Percentiles rank a stretch among this genome's conserved stretches.
phyloP scores from a whole-genome alignment of 1,140 invertebrate species.

The Hycleus cichorii region DNA sequence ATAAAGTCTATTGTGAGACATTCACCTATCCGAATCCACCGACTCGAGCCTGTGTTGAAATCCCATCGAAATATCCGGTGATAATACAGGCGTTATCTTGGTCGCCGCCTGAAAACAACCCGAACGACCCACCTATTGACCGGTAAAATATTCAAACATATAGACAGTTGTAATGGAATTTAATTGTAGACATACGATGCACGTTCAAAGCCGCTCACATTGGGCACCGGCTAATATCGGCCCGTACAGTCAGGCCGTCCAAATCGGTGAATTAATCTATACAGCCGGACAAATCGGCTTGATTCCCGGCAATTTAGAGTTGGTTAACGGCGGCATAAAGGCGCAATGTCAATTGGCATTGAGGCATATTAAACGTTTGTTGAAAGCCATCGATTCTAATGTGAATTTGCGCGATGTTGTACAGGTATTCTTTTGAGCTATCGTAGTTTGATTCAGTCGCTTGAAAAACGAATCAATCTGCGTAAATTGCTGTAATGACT shows the following conservation, averaged over 20 bases:
- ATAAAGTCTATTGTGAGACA: slow-evolving; percentile 66
- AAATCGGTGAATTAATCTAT: slow-evolving; percentile 71
- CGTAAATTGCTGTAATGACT: no score
- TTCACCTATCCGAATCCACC: slow-evolving; percentile 79
- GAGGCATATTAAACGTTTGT: slow-evolving; percentile 70
- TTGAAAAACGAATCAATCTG: neutral
- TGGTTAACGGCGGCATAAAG: slow-evolving; percentile 61
- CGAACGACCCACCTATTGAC: slow-evolving; percentile 27
- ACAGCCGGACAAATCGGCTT: slow-evolving; percentile 88
- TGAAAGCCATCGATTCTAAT: slow-evolving; percentile 69
- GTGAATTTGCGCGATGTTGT: slow-evolving; percentile 71
- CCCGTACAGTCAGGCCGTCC: slow-evolving; percentile 87
- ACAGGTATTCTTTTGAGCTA: slow-evolving; percentile 43
- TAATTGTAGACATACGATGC: slow-evolving; percentile 62
- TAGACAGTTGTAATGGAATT: neutral
- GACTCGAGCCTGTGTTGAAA: slow-evolving; percentile 79
- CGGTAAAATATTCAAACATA: slow-evolving; percentile 25
- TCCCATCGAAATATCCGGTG: slow-evolving; percentile 66
- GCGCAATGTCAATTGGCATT: slow-evolving; percentile 74
- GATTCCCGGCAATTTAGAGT: slow-evolving; percentile 74
- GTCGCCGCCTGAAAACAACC: slow-evolving; percentile 30
- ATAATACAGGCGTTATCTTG: slow-evolving; percentile 72
- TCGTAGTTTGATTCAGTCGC: no score
- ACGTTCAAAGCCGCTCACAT: slow-evolving; percentile 90
- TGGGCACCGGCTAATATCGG: slow-evolving; percentile 95